Conservation (phyloP, 1,140 invertebrate species). For the Oedothorax gibbosus region DNA sequence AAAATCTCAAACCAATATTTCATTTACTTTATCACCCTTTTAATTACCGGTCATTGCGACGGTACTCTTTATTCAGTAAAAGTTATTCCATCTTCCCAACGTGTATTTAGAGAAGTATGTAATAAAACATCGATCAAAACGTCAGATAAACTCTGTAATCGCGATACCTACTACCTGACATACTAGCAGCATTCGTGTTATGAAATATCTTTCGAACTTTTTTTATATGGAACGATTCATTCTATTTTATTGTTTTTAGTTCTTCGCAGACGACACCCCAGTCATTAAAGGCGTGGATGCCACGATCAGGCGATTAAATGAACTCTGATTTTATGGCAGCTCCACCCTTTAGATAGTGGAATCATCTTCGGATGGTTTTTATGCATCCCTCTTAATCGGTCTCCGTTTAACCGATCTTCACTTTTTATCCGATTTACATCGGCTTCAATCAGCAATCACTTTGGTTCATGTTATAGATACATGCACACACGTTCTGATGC, state of each 20-base stretch:
- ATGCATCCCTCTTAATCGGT: too few species aligned
- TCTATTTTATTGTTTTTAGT: neutral
- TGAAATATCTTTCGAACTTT: constrained; percentile 11
- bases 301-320: constrained; percentile 42
- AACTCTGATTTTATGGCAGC: neutral
- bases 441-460: too few species aligned
- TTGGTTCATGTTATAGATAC: too few species aligned
- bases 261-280: constrained; percentile 38
- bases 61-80: too few species aligned
- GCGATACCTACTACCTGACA: neutral
- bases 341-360: constrained; percentile 26
- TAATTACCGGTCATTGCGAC: too few species aligned
- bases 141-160: constrained; percentile 8
- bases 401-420: too few species aligned
- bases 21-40: too few species aligned
- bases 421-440: too few species aligned
- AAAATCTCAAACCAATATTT: too few species aligned
- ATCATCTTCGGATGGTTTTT: neutral
- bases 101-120: constrained; percentile 34
- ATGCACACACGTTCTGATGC: too few species aligned
- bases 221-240: neutral
- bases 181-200: neutral
- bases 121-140: constrained; percentile 30
- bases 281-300: constrained; percentile 54
- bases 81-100: neutral